A percentile compares a stretch with the other conserved stretches of the same genome.
Evolutionary conservation across 2,113 vertebrate species (phyloP).

Genomic region (Oncorhynchus nerka): DNA sequence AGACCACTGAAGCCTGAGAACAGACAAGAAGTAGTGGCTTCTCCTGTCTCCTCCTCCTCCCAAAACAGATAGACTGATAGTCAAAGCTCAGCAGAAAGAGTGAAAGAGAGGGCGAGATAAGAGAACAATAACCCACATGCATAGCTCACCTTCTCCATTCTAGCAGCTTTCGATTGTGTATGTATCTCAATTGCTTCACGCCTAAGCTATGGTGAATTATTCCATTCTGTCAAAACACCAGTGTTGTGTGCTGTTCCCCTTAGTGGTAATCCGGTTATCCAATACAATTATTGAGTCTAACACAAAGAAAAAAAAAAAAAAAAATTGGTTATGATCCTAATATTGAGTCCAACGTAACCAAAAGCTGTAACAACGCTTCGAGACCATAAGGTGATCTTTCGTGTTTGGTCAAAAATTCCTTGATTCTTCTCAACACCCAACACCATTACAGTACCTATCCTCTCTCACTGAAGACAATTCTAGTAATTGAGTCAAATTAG

Average conservation of each 20-base stretch:
- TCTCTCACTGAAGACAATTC: slow-evolving; percentile 28
- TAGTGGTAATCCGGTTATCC: no score
- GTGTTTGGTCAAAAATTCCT: neutral
- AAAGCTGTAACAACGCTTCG: no score
- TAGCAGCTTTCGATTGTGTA: neutral
- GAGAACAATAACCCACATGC: neutral
- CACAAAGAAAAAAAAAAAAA: neutral
- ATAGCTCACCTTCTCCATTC: neutral
- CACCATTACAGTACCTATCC: slow-evolving; percentile 22
- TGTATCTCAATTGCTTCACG: neutral
- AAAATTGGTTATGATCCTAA: neutral
- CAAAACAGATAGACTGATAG: slow-evolving; percentile 25
- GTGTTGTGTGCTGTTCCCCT: no score
- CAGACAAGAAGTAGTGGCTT: slow-evolving; percentile 33
- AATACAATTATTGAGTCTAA: no score
- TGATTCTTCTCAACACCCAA: neutral
- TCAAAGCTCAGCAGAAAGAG: slow-evolving; percentile 7
- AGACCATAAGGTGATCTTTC: no score
- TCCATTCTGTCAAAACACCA: no score
- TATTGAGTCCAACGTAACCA: neutral
- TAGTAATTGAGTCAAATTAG: slow-evolving; percentile 34
- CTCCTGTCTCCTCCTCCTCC: slow-evolving; percentile 29
- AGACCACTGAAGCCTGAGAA: slow-evolving; percentile 44
- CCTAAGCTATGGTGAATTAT: neutral
- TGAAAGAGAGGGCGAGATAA: slow-evolving; percentile 21